A percentile compares a stretch with the other conserved stretches of the same genome.
Conservation (phyloP, 2,113 vertebrate species). For the Amblyornis subalaris region DNA sequence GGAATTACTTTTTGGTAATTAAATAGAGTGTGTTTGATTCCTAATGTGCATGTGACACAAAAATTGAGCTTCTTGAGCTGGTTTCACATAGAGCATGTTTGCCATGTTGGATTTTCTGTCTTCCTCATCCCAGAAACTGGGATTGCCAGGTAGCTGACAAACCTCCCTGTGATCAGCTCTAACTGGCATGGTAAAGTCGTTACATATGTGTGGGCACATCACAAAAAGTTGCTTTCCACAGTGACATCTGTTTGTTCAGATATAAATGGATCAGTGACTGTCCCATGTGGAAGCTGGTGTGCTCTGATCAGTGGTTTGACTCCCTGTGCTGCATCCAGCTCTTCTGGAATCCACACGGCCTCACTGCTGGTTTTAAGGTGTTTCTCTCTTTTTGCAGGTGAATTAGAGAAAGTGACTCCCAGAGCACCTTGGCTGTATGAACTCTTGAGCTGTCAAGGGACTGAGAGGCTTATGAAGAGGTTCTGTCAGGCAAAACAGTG, state of each 20-base stretch:
- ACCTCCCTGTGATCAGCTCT: not conserved
- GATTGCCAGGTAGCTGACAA: not conserved
- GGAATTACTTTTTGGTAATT: not conserved
- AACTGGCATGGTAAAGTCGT: not conserved
- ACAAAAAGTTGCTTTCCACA: not conserved
- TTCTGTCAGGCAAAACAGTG: constrained; percentile 77
- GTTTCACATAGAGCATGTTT: not conserved
- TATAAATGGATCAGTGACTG: not conserved
- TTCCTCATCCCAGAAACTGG: not conserved
- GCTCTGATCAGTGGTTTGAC: not conserved
- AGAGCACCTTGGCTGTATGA: constrained; percentile 57
- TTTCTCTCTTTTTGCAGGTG: constrained; percentile 62
- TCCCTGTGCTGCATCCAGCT: not conserved
- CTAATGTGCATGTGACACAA: fast-evolving
- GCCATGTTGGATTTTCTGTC: not conserved
- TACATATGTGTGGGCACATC: not conserved
- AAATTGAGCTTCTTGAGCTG: not conserved
- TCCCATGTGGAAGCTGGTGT: not conserved
- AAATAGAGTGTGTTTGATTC: not conserved
- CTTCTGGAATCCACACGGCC: not conserved
- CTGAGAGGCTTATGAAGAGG: constrained; percentile 90
- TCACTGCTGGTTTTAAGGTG: constrained; percentile 41
- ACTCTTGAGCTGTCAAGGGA: constrained; percentile 76
- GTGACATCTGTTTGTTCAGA: constrained; percentile 38
- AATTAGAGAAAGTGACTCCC: constrained; percentile 60